These are phyloP conservation scores for Halisarca cf. caerulea DNA, from an alignment of 37 sponge, comb jelly and placozoan species.

Conservation along the genomic window DNA sequence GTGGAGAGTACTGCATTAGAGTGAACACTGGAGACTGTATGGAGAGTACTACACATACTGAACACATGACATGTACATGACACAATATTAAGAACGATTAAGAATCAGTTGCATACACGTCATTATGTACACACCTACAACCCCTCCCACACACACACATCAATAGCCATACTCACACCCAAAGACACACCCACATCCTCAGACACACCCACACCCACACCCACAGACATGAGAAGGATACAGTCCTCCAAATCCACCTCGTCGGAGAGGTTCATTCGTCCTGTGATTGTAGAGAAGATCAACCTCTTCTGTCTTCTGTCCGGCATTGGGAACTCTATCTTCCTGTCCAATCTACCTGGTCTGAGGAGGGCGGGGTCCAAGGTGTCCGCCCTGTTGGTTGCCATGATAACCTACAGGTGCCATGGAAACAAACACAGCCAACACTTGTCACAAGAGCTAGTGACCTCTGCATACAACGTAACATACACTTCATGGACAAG, in stretches of 20 bases:
- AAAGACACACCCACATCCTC: background rate
- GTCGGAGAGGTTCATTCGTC: constrained; percentile 98
- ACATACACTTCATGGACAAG: no score
- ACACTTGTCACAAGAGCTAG: no score
- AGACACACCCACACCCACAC: background rate
- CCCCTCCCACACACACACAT: background rate
- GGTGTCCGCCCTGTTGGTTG: constrained; percentile 97
- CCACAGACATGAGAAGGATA: constrained; percentile 37
- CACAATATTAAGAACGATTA: no score
- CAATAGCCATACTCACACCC: background rate
- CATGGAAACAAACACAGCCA: background rate
- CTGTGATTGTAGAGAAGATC: constrained; percentile 93
- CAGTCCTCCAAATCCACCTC: constrained; percentile 98
- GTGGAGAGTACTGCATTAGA: no score
- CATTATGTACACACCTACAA: background rate
- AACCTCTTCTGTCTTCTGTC: constrained; percentile 95
- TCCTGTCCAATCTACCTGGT: constrained; percentile 95
- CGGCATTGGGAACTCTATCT: constrained; percentile 98
- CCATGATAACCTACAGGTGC: constrained; percentile 92
- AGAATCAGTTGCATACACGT: background rate
- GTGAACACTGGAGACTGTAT: no score
- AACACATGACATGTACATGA: no score
- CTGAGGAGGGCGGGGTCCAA: constrained; percentile 97
- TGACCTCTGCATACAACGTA: no score
- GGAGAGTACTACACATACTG: no score